Evolutionary conservation across 2,888 invertebrate species (phyloP).

Genomic region (Archips xylosteana): DNA sequence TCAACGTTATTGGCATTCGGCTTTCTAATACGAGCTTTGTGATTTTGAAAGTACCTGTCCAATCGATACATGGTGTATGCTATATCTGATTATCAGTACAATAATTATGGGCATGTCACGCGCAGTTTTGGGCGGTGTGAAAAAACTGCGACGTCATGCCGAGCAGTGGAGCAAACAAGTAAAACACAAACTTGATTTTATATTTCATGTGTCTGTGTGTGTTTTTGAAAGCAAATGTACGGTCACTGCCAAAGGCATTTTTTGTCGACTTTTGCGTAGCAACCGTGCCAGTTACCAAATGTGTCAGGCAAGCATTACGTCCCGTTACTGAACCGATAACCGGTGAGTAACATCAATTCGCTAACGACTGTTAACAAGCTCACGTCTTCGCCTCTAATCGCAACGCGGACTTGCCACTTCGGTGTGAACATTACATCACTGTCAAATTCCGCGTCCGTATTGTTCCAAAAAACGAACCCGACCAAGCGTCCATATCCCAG

Average conservation of each 20-base stretch:
- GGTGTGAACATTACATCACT: slow-evolving; percentile 52
- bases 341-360: slow-evolving; percentile 54
- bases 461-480: slow-evolving; percentile 45
- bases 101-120: slow-evolving; percentile 70
- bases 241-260: not conserved
- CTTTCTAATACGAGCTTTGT: slow-evolving; percentile 77
- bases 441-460: slow-evolving; percentile 46
- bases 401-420: slow-evolving; percentile 51
- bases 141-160: slow-evolving; percentile 28
- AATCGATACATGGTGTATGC: slow-evolving; percentile 49
- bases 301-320: slow-evolving; percentile 34
- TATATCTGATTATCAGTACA: slow-evolving; percentile 70
- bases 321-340: slow-evolving; percentile 58
- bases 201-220: not conserved
- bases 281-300: slow-evolving; percentile 43
- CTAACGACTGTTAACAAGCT: slow-evolving; percentile 67
- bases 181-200: slow-evolving; percentile 17
- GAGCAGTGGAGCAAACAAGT: not conserved
- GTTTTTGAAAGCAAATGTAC: slow-evolving; percentile 12
- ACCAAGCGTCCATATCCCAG: slow-evolving; percentile 6
- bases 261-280: slow-evolving; percentile 16
- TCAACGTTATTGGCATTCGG: slow-evolving; percentile 67
- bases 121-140: slow-evolving; percentile 38
- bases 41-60: slow-evolving; percentile 57
- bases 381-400: slow-evolving; percentile 46